These are phyloP conservation scores for Nerophis lumbriciformis DNA, from an alignment of 2,113 vertebrate genomes.

Conservation along the genomic window DNA sequence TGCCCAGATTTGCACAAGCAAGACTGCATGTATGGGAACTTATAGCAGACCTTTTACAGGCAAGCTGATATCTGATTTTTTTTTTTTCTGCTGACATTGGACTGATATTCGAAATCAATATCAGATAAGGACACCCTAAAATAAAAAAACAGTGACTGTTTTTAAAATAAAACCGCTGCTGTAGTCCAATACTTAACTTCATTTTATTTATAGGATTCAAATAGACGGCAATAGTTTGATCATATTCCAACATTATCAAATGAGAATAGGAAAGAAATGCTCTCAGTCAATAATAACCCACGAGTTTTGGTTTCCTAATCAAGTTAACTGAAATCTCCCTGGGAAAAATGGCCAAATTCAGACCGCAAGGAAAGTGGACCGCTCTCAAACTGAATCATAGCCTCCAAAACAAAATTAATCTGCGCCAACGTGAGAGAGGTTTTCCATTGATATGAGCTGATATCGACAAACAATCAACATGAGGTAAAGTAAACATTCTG, in stretches of 20 bases:
- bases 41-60: no score
- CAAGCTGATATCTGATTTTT: no score
- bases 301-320: constrained; percentile 56
- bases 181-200: no score
- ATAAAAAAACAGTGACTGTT: no score
- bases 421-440: constrained; percentile 41
- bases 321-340: constrained; percentile 25
- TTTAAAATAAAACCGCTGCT: no score
- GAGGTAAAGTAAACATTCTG: constrained; percentile 37
- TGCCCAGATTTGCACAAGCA: no score
- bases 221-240: constrained; percentile 38
- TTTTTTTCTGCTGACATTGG: no score
- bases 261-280: constrained; percentile 44
- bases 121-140: no score
- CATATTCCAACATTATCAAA: constrained; percentile 35
- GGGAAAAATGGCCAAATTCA: constrained; percentile 28
- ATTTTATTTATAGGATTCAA: constrained; percentile 15
- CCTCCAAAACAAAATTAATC: constrained; percentile 52
- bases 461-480: constrained; percentile 26
- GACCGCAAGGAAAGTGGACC: constrained; percentile 47
- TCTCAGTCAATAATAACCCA: constrained; percentile 41
- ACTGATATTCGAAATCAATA: no score
- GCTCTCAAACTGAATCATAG: constrained; percentile 40
- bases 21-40: no score
- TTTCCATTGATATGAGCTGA: constrained; percentile 37